These are phyloP conservation scores for Chelon labrosus DNA, from an alignment of 2,797 vertebrate genomes.

Conservation along the genomic window DNA sequence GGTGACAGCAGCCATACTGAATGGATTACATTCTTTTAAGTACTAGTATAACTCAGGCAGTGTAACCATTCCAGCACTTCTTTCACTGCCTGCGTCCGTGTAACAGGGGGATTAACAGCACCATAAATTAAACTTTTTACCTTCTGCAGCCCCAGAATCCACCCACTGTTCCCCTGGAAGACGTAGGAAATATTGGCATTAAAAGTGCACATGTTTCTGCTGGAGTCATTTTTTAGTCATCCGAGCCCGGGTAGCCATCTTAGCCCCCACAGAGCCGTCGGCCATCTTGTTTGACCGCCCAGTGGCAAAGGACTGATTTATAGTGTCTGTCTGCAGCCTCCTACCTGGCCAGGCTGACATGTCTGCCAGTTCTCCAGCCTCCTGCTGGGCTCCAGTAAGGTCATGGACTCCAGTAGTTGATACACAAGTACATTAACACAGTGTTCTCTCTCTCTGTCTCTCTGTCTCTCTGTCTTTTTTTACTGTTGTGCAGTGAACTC, in stretches of 20 bases:
- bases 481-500: neutral
- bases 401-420: constrained; percentile 63
- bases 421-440: constrained; percentile 42
- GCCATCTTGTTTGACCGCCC: constrained; percentile 77
- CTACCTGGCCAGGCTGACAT: constrained; percentile 74
- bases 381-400: constrained; percentile 70
- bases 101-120: constrained; percentile 81
- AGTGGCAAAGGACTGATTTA: constrained; percentile 79
- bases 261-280: constrained; percentile 72
- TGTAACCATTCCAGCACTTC: constrained; percentile 76
- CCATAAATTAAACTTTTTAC: constrained; percentile 82
- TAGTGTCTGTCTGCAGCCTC: constrained; percentile 74
- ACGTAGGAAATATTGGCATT: constrained; percentile 77
- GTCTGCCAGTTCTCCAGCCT: constrained; percentile 73
- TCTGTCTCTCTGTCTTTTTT: too few species aligned
- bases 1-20: constrained; percentile 78
- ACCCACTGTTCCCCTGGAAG: constrained; percentile 61
- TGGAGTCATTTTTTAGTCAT: constrained; percentile 80
- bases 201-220: constrained; percentile 77
- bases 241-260: constrained; percentile 75
- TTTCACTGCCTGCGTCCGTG: constrained; percentile 69
- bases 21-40: constrained; percentile 79
- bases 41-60: constrained; percentile 73
- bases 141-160: constrained; percentile 73
- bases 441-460: neutral